Evolutionary conservation across 2,888 invertebrate genomes (phyloP).

Genomic region (Hymenopus coronatus): DNA sequence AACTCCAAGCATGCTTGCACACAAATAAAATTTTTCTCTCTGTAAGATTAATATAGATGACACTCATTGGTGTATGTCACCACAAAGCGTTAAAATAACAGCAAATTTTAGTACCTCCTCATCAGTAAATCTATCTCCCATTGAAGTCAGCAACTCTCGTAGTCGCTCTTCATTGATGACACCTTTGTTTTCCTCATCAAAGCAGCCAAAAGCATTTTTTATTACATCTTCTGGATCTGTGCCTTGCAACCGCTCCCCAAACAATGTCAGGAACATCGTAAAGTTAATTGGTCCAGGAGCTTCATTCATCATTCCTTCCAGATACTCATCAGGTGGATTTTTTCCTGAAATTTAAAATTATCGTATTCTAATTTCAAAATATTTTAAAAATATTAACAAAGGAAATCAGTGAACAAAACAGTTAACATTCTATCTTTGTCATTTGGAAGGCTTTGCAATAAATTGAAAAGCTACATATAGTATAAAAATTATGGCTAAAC

Average conservation of each 20-base stretch:
- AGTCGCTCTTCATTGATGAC: slow-evolving; percentile 91
- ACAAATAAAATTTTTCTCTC: too few relatives aligned
- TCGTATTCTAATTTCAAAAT: not conserved
- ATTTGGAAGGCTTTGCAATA: too few relatives aligned
- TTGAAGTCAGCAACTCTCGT: slow-evolving; percentile 91
- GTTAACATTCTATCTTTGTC: too few relatives aligned
- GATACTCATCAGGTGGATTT: slow-evolving; percentile 91
- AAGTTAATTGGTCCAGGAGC: slow-evolving; percentile 99
- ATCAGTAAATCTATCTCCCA: slow-evolving; percentile 80
- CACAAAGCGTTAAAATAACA: too few relatives aligned
- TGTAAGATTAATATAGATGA: too few relatives aligned
- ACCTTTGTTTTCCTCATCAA: slow-evolving; percentile 95
- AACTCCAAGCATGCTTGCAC: too few relatives aligned
- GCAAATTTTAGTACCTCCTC: slow-evolving; percentile 28
- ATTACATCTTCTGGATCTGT: slow-evolving; percentile 99
- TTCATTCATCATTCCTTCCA: slow-evolving; percentile 98
- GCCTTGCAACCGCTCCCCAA: slow-evolving; percentile 96
- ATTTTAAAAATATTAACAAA: not conserved
- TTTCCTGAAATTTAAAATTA: slow-evolving; percentile 61
- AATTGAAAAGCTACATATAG: too few relatives aligned
- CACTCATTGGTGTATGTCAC: too few relatives aligned
- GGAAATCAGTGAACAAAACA: too few relatives aligned
- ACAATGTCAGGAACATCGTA: slow-evolving; percentile 98
- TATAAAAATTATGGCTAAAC: too few relatives aligned
- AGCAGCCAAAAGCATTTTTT: slow-evolving; percentile 98